phyloP scores from a whole-genome alignment of 2,113 vertebrate species.

The Atlantisia rogersi region DNA sequence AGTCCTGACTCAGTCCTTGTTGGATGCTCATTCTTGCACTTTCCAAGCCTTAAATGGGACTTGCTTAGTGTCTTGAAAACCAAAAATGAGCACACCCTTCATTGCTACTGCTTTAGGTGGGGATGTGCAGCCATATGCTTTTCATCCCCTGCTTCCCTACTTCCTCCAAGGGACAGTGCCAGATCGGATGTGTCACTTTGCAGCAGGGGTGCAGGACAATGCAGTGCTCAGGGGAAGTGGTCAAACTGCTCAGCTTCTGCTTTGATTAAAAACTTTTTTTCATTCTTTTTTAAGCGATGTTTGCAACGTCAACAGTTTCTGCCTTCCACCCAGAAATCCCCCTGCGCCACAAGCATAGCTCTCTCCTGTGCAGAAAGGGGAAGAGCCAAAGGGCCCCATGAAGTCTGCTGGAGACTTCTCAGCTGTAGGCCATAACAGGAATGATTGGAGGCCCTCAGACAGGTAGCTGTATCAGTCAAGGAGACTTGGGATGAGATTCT shows the following conservation, averaged over 20 bases:
- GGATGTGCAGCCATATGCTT: not conserved
- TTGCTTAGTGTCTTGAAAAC: not conserved
- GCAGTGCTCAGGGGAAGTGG: constrained; percentile 1
- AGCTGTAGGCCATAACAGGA: not conserved
- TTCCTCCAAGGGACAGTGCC: not conserved
- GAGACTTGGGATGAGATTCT: not conserved
- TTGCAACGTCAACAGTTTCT: constrained; percentile 32
- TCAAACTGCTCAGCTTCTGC: constrained; percentile 40
- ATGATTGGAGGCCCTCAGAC: not conserved
- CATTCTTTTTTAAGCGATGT: constrained; percentile 24
- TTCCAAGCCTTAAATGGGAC: not conserved
- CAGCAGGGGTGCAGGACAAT: not conserved
- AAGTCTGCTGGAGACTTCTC: not conserved
- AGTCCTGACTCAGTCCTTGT: not conserved
- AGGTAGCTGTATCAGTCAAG: not conserved
- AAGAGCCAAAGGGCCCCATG: not conserved
- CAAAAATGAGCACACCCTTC: not conserved
- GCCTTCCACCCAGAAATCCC: constrained; percentile 18
- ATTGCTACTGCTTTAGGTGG: not conserved
- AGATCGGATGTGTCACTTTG: constrained; percentile 14
- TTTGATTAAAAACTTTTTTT: not conserved
- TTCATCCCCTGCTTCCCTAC: not conserved
- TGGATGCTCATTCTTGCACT: not conserved
- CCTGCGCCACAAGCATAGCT: not conserved
- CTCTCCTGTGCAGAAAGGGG: constrained; percentile 13